phyloP scores from a whole-genome alignment of 2,797 vertebrate species.

The Chaetodon trifasciatus region DNA sequence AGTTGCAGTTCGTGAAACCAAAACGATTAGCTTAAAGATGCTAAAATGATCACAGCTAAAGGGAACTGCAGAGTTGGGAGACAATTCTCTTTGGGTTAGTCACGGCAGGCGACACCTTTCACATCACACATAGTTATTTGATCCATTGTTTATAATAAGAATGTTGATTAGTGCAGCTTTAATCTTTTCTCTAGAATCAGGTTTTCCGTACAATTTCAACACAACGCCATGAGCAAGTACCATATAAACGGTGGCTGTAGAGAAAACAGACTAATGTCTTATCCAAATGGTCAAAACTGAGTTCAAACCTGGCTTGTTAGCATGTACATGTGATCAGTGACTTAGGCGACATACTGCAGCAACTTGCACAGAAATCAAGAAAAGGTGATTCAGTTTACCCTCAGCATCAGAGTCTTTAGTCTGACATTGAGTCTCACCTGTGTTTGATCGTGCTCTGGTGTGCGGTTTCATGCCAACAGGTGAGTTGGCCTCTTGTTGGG shows the following conservation, averaged over 20 bases:
- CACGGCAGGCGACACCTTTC: not conserved
- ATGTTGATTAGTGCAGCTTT: constrained; percentile 1
- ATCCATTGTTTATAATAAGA: not conserved
- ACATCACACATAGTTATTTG: not conserved
- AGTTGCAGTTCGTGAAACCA: not conserved
- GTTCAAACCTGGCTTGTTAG: not conserved
- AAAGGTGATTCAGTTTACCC: not conserved
- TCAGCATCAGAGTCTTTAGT: not conserved
- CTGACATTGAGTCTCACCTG: constrained; percentile 66
- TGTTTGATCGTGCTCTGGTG: constrained; percentile 45
- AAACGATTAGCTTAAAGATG: constrained; percentile 5
- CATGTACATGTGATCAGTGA: not conserved
- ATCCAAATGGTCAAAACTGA: not conserved
- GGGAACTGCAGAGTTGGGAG: not conserved
- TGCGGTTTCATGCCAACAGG: constrained; percentile 44
- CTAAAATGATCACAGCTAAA: not conserved
- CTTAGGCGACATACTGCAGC: not conserved
- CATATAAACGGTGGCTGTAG: not conserved
- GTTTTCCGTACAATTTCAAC: not conserved
- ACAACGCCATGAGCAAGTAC: not conserved
- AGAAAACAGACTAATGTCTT: not conserved
- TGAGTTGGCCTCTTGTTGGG: constrained; percentile 32
- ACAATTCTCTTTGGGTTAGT: not conserved
- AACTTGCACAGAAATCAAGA: not conserved
- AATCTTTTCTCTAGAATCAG: not conserved